These are phyloP conservation scores for Drosophila rhopaloa DNA, from an alignment of 1,140 invertebrate species.

Conservation along the genomic window DNA sequence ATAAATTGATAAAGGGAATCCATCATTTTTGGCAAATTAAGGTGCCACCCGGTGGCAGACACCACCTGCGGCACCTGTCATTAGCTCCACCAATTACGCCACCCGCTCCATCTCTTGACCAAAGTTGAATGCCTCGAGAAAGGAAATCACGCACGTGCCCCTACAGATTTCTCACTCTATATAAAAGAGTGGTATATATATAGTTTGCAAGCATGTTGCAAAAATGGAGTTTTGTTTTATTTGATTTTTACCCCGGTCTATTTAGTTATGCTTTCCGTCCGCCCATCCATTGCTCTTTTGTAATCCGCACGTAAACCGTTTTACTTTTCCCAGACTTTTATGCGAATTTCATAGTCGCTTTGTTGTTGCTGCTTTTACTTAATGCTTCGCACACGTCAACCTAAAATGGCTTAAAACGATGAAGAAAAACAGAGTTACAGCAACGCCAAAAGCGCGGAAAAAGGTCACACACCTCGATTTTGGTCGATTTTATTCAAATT, in stretches of 20 bases:
- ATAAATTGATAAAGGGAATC: conserved; percentile 65
- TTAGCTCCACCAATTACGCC: conserved; percentile 61
- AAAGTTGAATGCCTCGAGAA: conserved; percentile 36
- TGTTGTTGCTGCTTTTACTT: conserved; percentile 56
- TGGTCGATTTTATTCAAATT: not conserved
- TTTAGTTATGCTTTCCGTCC: conserved; percentile 32
- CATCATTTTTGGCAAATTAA: conserved; percentile 67
- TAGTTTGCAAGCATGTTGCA: conserved; percentile 27
- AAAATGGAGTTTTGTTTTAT: conserved; percentile 48
- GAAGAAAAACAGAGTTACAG: conserved; percentile 35
- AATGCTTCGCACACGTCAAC: conserved; percentile 79
- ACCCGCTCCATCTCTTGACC: conserved; percentile 51
- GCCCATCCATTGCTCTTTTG: conserved; percentile 39
- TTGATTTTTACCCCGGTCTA: conserved; percentile 38
- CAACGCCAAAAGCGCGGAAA: conserved; percentile 32
- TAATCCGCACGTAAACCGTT: conserved; percentile 66
- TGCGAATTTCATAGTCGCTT: conserved; percentile 54
- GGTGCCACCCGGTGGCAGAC: conserved; percentile 67
- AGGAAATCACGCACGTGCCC: conserved; percentile 64
- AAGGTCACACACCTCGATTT: conserved; percentile 73
- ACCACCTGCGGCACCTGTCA: conserved; percentile 32
- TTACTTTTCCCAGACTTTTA: conserved; percentile 73
- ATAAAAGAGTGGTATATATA: conserved; percentile 1
- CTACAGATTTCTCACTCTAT: conserved; percentile 18
- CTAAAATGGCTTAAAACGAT: conserved; percentile 32